A percentile compares a stretch with the other conserved stretches of the same genome.
Evolutionary conservation across 2,113 vertebrate genomes (phyloP).

Genomic region (Bubo scandiacus): DNA sequence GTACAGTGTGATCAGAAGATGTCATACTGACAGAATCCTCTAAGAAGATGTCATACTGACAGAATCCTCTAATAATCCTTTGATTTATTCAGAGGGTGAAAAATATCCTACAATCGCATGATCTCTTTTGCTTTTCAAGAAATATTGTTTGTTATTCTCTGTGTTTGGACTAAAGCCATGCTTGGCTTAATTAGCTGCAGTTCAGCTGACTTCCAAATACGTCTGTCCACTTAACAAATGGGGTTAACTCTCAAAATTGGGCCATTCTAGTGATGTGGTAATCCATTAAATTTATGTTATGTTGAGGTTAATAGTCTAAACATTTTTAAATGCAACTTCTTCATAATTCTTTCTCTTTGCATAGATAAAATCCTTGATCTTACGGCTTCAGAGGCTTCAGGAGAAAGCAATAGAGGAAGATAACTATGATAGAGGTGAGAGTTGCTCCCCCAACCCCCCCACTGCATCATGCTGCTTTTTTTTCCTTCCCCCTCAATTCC

Average conservation of each 20-base stretch:
- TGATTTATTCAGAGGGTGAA: background rate
- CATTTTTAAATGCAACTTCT: background rate
- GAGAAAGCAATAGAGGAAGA: constrained; percentile 85
- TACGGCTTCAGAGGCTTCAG: constrained; percentile 84
- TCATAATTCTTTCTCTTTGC: background rate
- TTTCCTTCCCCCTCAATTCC: background rate
- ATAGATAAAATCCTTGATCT: constrained; percentile 85
- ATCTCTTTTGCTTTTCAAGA: background rate
- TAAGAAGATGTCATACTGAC: background rate
- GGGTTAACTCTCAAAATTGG: background rate
- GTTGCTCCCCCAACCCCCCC: background rate
- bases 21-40: background rate
- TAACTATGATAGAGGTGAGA: constrained; percentile 87
- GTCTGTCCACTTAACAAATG: background rate
- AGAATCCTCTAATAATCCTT: background rate
- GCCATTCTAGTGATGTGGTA: background rate
- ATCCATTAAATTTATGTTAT: background rate
- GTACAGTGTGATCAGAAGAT: background rate
- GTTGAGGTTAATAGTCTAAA: background rate
- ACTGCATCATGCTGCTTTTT: background rate
- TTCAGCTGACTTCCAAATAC: background rate
- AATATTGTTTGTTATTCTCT: background rate
- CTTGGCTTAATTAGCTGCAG: background rate
- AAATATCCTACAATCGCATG: rapidly evolving
- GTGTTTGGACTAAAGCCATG: background rate